Conservation (phyloP, 2,888 invertebrate genomes). For the Aphrophora alni region DNA sequence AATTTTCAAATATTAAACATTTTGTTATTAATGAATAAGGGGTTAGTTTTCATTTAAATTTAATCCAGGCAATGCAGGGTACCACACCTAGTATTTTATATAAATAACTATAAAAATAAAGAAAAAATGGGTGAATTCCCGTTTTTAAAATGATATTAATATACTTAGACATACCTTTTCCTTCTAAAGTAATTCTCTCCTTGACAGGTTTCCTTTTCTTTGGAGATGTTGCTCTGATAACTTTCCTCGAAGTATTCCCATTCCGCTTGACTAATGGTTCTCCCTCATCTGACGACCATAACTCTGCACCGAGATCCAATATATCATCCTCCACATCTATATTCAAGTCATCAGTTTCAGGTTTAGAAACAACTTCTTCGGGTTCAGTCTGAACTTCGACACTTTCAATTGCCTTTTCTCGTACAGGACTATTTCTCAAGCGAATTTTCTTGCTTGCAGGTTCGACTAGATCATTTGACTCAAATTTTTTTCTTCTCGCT, state of each 20-base stretch:
- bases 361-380: slow-evolving; percentile 13
- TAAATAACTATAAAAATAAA: too few relatives aligned
- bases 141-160: too few relatives aligned
- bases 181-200: slow-evolving; percentile 15
- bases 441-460: slow-evolving; percentile 34
- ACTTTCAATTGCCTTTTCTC: neutral
- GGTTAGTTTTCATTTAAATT: too few relatives aligned
- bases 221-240: neutral
- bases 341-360: slow-evolving; percentile 13
- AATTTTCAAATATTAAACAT: too few relatives aligned
- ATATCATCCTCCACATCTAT: slow-evolving; percentile 29
- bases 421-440: slow-evolving; percentile 10
- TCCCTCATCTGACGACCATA: slow-evolving; percentile 31
- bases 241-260: neutral
- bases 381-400: neutral
- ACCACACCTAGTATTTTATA: too few relatives aligned
- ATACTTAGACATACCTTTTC: slow-evolving; percentile 12
- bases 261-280: neutral
- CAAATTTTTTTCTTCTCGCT: slow-evolving; percentile 33
- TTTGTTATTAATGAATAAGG: too few relatives aligned
- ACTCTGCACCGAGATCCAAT: slow-evolving; percentile 22
- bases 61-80: too few relatives aligned
- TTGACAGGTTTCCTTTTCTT: neutral
- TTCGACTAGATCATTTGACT: slow-evolving; percentile 22
- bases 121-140: too few relatives aligned